Evolutionary conservation across 2,888 invertebrate species (phyloP).

Genomic region (Calameuta idolon): DNA sequence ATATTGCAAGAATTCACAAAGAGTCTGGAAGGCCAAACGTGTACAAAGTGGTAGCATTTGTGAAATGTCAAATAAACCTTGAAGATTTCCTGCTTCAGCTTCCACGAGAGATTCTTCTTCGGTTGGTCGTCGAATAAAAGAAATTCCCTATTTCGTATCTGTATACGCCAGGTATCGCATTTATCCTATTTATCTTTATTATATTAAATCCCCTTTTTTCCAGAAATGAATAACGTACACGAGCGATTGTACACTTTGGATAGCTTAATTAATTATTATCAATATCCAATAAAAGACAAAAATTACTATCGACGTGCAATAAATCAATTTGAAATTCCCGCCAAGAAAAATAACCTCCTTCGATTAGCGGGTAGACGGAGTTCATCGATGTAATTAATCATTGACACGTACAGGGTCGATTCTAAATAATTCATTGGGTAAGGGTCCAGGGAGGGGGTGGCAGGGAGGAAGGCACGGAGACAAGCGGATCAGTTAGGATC

Average conservation of each 20-base stretch:
- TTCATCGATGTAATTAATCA: conserved; percentile 40
- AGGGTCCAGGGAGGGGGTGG: conserved; percentile 4
- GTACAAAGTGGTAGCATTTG: conserved; percentile 42
- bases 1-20: neutral
- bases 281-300: neutral
- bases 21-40: conserved; percentile 36
- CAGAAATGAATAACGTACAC: neutral
- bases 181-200: neutral
- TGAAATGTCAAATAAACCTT: conserved; percentile 38
- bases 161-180: neutral
- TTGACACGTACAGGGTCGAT: conserved; percentile 30
- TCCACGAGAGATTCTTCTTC: neutral
- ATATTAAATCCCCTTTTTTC: neutral
- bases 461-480: conserved; percentile 22
- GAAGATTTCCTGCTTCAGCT: neutral
- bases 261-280: neutral
- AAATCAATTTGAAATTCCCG: neutral
- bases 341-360: neutral
- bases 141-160: neutral
- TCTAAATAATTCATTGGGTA: conserved; percentile 47
- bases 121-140: neutral
- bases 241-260: neutral
- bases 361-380: neutral
- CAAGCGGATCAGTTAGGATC: conserved; percentile 61
- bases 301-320: neutral